Evolutionary conservation across 2,113 vertebrate genomes (phyloP).

Genomic region (Tragelaphus scriptus): DNA sequence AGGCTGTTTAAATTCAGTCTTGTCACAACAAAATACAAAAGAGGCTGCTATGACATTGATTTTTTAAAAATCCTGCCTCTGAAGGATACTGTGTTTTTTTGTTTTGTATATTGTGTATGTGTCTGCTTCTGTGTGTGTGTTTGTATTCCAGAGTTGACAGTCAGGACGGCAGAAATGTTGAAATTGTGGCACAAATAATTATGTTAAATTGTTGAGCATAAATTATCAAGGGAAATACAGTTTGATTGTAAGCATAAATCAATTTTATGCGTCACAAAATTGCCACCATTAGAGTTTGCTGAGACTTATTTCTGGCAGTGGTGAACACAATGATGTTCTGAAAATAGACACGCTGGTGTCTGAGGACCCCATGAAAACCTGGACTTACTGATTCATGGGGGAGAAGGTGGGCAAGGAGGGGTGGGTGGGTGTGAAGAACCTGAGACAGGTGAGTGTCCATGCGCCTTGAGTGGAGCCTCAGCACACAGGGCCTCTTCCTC

Average conservation of each 20-base stretch:
- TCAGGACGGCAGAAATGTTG: slow-evolving; percentile 60
- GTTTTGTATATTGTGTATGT: slow-evolving; percentile 31
- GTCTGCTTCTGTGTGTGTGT: neutral
- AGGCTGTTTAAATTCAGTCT: slow-evolving; percentile 81
- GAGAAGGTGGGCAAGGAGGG: neutral
- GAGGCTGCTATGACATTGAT: slow-evolving; percentile 76
- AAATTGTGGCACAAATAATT: slow-evolving; percentile 77
- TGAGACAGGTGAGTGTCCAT: neutral
- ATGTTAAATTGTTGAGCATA: slow-evolving; percentile 73
- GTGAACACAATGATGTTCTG: slow-evolving; percentile 27
- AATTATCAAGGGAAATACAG: slow-evolving; percentile 69
- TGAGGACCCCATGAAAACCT: neutral
- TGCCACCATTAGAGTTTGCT: slow-evolving; percentile 46
- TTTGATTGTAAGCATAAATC: slow-evolving; percentile 76
- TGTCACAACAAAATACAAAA: slow-evolving; percentile 85
- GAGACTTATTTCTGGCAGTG: slow-evolving; percentile 65
- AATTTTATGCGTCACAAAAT: slow-evolving; percentile 74
- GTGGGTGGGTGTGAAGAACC: neutral
- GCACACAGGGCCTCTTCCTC: neutral
- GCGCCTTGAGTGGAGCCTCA: neutral
- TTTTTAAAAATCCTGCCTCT: slow-evolving; percentile 64
- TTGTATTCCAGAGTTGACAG: slow-evolving; percentile 69
- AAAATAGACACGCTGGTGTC: slow-evolving; percentile 44
- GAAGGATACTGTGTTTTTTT: slow-evolving; percentile 68
- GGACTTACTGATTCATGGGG: neutral